Percentiles rank a stretch among this genome's conserved stretches.
Evolutionary conservation across 1,140 invertebrate genomes (phyloP).

Genomic region (Drosophila chauvacae): DNA sequence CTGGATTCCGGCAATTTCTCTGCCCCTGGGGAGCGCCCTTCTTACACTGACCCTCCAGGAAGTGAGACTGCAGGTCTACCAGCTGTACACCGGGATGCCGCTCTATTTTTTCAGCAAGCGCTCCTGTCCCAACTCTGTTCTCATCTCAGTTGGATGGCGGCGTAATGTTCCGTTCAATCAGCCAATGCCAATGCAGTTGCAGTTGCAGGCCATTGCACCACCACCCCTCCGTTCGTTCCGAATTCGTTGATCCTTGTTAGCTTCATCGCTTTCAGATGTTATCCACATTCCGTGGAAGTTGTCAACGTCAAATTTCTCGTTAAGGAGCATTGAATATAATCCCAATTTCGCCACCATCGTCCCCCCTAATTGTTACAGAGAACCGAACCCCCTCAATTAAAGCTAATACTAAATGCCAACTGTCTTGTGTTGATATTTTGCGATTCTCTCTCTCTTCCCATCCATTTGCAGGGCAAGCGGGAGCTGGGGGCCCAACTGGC

Average conservation of each 20-base stretch:
- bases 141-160: constrained; percentile 8
- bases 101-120: constrained; percentile 6
- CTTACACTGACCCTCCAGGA: constrained; percentile 7
- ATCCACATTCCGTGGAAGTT: constrained; percentile 9
- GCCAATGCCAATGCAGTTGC: background rate
- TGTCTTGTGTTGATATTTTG: constrained; percentile 5
- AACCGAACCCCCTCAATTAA: constrained; percentile 7
- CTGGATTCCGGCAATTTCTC: constrained; percentile 48
- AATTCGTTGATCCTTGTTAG: constrained; percentile 44
- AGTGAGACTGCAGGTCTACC: constrained; percentile 15
- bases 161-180: constrained; percentile 3
- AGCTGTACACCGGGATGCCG: constrained; percentile 4
- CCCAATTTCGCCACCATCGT: background rate
- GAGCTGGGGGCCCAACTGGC: constrained; percentile 59
- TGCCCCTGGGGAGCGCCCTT: constrained; percentile 33
- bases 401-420: constrained; percentile 7
- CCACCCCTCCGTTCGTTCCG: constrained; percentile 8
- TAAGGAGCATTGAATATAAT: constrained; percentile 38
- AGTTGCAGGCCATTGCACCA: background rate
- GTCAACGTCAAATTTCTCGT: constrained; percentile 39
- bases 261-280: constrained; percentile 5
- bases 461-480: constrained; percentile 42
- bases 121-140: background rate
- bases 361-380: constrained; percentile 12
- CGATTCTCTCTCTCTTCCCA: background rate